These are phyloP conservation scores for Lepidonotus clava DNA, from an alignment of 2,888 invertebrate genomes.

Conservation along the genomic window DNA sequence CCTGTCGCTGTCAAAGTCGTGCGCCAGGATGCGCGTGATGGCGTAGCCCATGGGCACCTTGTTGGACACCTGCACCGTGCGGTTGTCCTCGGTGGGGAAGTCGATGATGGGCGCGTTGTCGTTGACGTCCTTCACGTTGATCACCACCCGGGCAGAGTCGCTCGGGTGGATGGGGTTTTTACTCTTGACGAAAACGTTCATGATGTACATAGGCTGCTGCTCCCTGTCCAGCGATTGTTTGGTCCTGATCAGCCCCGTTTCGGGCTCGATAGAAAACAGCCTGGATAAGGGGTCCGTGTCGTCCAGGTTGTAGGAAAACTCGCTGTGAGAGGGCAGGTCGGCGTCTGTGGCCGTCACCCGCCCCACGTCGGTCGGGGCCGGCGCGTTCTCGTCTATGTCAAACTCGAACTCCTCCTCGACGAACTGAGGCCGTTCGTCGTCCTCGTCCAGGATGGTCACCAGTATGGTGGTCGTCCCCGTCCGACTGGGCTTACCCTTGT, in stretches of 20 bases:
- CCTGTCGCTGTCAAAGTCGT: conserved; percentile 49
- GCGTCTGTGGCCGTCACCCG: conserved; percentile 93
- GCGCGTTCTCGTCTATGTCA: conserved; percentile 83
- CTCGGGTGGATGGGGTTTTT: conserved; percentile 29
- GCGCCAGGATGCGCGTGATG: conserved; percentile 50
- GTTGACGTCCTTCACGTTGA: conserved; percentile 54
- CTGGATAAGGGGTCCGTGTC: not conserved
- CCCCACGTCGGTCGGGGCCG: conserved; percentile 90
- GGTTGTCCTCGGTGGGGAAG: conserved; percentile 52
- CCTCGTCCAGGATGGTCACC: conserved; percentile 88
- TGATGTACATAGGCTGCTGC: conserved; percentile 54
- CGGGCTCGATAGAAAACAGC: conserved; percentile 58
- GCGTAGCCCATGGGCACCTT: conserved; percentile 50
- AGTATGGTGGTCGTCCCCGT: conserved; percentile 85
- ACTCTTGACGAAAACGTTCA: conserved; percentile 56
- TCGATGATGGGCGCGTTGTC: conserved; percentile 57
- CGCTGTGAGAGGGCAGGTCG: conserved; percentile 82
- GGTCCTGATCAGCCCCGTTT: conserved; percentile 59
- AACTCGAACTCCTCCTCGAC: conserved; percentile 93
- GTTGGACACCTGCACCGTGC: conserved; percentile 47
- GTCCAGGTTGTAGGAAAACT: conserved; percentile 38
- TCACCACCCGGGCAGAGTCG: conserved; percentile 47
- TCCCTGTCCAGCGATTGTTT: conserved; percentile 60
- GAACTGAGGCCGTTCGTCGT: conserved; percentile 96
- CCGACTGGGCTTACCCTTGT: conserved; percentile 86